A percentile compares a stretch with the other conserved stretches of the same genome.
Evolutionary conservation across 2,113 vertebrate species (phyloP).

Genomic region (Machaerirhynchus nigripectus): DNA sequence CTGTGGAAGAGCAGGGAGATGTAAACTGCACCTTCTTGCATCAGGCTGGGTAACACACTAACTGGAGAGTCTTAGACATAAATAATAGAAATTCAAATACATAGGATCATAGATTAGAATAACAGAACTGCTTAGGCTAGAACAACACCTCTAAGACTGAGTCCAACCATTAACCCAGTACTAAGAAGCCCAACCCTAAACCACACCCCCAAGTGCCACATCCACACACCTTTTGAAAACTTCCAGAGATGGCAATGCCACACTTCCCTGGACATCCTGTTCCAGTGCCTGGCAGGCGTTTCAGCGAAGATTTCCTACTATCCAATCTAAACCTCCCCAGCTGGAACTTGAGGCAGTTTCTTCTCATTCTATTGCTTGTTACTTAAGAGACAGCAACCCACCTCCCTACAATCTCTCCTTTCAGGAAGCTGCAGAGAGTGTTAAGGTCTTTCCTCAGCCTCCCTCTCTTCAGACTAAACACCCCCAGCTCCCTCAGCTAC

Average conservation of each 20-base stretch:
- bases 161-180: background rate
- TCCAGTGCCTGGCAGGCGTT: background rate
- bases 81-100: background rate
- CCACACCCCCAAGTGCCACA: background rate
- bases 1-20: background rate
- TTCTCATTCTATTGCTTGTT: background rate
- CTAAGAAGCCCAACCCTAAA: background rate
- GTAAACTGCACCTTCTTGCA: background rate
- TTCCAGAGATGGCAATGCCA: background rate
- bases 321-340: too few species aligned
- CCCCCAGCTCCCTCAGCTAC: rapidly evolving
- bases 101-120: background rate
- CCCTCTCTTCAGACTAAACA: background rate
- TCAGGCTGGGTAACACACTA: background rate
- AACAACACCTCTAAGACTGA: background rate
- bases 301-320: background rate
- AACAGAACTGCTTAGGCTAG: background rate
- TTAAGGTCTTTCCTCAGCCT: background rate
- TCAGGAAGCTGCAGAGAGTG: rapidly evolving
- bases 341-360: background rate
- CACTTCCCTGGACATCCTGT: background rate
- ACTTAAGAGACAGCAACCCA: background rate
- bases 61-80: background rate
- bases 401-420: background rate
- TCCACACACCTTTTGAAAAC: background rate